Conservation (phyloP, 2,113 vertebrate genomes). For the Bungarus multicinctus region DNA sequence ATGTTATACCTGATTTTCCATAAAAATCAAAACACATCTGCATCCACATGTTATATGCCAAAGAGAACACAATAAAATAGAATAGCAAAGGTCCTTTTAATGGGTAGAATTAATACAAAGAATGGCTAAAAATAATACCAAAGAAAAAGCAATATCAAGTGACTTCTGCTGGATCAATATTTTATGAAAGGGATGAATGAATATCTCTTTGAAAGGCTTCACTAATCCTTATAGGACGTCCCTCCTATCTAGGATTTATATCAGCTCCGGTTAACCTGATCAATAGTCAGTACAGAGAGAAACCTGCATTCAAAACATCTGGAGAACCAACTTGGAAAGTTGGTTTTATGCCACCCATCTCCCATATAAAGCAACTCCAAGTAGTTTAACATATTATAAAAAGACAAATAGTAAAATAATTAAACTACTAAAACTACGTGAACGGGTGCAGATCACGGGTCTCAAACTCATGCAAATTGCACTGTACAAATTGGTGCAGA, state of each 20-base stretch:
- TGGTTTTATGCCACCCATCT: no score
- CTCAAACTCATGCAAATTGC: no score
- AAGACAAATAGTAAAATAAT: no score
- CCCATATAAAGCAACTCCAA: no score
- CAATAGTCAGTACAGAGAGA: not conserved
- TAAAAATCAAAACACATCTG: conserved; percentile 37
- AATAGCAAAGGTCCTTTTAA: not conserved
- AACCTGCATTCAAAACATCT: not conserved
- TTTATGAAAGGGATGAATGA: not conserved
- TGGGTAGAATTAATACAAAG: not conserved
- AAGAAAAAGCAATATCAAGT: conserved; percentile 1
- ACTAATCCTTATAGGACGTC: not conserved
- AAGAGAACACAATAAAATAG: not conserved
- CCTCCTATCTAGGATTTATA: not conserved
- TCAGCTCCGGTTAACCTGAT: not conserved
- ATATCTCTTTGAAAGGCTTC: not conserved
- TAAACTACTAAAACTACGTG: no score
- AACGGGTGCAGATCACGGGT: no score
- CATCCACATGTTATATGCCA: not conserved
- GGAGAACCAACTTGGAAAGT: not conserved
- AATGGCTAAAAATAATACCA: not conserved
- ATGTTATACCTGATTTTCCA: conserved; percentile 19
- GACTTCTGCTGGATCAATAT: conserved; percentile 1
- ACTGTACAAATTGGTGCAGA: no score
- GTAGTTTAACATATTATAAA: no score